Percentiles rank a stretch among this genome's conserved stretches.
Evolutionary conservation across 2,888 invertebrate species (phyloP).

Genomic region (Drosophila bunnanda): DNA sequence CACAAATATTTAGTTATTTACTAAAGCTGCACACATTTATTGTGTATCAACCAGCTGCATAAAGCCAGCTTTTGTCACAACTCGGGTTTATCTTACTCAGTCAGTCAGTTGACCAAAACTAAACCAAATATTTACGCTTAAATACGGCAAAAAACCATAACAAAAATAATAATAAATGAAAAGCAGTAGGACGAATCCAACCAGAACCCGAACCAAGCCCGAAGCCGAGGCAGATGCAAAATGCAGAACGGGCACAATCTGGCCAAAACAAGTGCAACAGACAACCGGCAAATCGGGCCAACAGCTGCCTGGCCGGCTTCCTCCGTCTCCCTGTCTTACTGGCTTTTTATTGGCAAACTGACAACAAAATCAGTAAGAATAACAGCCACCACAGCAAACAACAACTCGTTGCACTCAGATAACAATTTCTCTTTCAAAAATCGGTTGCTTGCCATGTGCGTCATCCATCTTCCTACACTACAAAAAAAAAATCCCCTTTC

Average conservation of each 20-base stretch:
- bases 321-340: neutral
- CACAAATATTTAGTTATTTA: slow-evolving; percentile 9
- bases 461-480: slow-evolving; percentile 16
- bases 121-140: slow-evolving; percentile 53
- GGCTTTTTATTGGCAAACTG: slow-evolving; percentile 14
- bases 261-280: slow-evolving; percentile 51
- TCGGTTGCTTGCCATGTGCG: slow-evolving; percentile 11
- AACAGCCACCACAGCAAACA: slow-evolving; percentile 19
- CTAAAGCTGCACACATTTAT: slow-evolving; percentile 6
- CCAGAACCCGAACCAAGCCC: slow-evolving; percentile 34
- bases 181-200: slow-evolving; percentile 49
- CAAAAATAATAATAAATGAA: slow-evolving; percentile 10
- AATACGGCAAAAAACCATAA: slow-evolving; percentile 24
- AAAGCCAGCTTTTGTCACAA: slow-evolving; percentile 30
- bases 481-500: neutral
- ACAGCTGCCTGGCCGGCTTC: slow-evolving; percentile 16
- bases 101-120: neutral
- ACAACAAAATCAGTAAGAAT: slow-evolving; percentile 16
- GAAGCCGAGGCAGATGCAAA: slow-evolving; percentile 43
- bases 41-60: slow-evolving; percentile 11
- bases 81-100: slow-evolving; percentile 2
- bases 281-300: slow-evolving; percentile 35
- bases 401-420: slow-evolving; percentile 62
- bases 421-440: slow-evolving; percentile 52
- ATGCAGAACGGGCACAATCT: slow-evolving; percentile 45